Percentiles rank a stretch among this genome's conserved stretches.
Evolutionary conservation across 2,888 invertebrate genomes (phyloP).

Genomic region (Scaptodrosophila latifasciaeformis): DNA sequence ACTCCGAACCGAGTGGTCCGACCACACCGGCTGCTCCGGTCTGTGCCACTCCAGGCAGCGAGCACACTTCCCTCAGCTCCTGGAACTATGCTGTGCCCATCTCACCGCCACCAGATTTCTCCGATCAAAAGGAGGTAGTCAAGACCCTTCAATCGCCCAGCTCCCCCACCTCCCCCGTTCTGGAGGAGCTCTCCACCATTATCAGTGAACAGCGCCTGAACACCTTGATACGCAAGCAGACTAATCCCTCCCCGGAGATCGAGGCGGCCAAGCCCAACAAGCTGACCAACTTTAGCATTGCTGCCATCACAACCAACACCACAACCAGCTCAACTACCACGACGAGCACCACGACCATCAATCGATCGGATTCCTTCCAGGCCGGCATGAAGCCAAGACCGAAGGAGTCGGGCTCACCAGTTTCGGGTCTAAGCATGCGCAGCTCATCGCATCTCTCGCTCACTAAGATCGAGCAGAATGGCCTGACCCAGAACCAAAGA

Average conservation of each 20-base stretch:
- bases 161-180: slow-evolving; percentile 64
- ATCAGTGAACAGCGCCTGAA: slow-evolving; percentile 67
- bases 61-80: slow-evolving; percentile 53
- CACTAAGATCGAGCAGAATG: slow-evolving; percentile 54
- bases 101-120: slow-evolving; percentile 73
- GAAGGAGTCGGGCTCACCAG: too few relatives aligned
- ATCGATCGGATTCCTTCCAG: slow-evolving; percentile 73
- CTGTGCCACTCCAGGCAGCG: slow-evolving; percentile 40
- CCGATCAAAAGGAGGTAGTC: slow-evolving; percentile 41
- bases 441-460: slow-evolving; percentile 73
- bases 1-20: slow-evolving; percentile 1
- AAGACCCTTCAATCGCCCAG: not conserved
- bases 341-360: not conserved
- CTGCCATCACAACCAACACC: slow-evolving; percentile 25
- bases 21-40: slow-evolving; percentile 12
- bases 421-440: slow-evolving; percentile 36
- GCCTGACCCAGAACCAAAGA: slow-evolving; percentile 48
- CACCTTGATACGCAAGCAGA: slow-evolving; percentile 54
- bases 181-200: slow-evolving; percentile 63
- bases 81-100: slow-evolving; percentile 73
- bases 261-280: slow-evolving; percentile 69
- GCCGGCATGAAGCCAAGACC: slow-evolving; percentile 23
- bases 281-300: slow-evolving; percentile 70
- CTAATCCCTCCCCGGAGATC: slow-evolving; percentile 49
- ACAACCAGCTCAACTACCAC: not conserved